These are phyloP conservation scores for Clostera curtula DNA, from an alignment of 2,888 invertebrate species.

Conservation along the genomic window DNA sequence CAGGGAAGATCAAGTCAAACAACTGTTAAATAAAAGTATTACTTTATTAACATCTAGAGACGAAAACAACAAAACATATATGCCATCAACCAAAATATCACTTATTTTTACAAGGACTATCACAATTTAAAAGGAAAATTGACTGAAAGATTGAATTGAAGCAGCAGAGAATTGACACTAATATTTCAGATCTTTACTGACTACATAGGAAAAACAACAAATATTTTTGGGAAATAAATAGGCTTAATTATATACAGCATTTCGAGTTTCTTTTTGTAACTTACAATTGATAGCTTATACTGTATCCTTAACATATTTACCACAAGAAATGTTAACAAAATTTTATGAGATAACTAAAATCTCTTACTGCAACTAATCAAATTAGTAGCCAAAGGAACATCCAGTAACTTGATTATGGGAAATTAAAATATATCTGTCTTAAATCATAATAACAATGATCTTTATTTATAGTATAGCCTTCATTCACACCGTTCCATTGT, in stretches of 20 bases:
- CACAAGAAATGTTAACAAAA: too few relatives aligned
- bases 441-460: too few relatives aligned
- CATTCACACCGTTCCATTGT: constrained; percentile 20
- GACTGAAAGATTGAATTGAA: constrained; percentile 24
- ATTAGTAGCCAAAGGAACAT: too few relatives aligned
- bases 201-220: too few relatives aligned
- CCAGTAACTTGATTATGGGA: too few relatives aligned
- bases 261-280: constrained; percentile 4
- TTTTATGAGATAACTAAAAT: too few relatives aligned
- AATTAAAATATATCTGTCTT: too few relatives aligned
- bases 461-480: constrained; percentile 12
- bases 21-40: constrained; percentile 42
- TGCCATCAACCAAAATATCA: constrained; percentile 63
- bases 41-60: constrained; percentile 52
- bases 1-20: constrained; percentile 32
- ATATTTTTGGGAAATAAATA: constrained; percentile 9
- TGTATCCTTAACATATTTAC: too few relatives aligned
- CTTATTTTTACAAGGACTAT: constrained; percentile 53
- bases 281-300: too few relatives aligned
- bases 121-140: constrained; percentile 61
- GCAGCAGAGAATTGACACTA: constrained; percentile 23
- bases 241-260: constrained; percentile 9
- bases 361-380: too few relatives aligned
- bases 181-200: constrained; percentile 13
- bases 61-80: constrained; percentile 64